phyloP scores from a whole-genome alignment of 1,140 invertebrate species.

The Telenomus remus region DNA sequence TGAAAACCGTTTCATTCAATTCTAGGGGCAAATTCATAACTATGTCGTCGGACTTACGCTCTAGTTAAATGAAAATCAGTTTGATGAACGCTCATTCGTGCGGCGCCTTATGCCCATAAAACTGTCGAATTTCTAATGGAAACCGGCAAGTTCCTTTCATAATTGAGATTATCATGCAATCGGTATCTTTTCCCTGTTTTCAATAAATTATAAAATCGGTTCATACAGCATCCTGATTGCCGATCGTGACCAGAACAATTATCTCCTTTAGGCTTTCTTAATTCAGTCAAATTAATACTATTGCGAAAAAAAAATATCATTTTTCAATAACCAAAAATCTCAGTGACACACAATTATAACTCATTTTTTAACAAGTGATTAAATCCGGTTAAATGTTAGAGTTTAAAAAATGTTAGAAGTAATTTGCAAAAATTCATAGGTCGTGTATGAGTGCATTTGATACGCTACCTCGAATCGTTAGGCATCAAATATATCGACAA shows the following conservation, averaged over 20 bases:
- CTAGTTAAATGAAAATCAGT: constrained; percentile 27
- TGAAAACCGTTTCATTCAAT: too few species aligned
- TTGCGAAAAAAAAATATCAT: background rate
- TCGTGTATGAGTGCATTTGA: constrained; percentile 7
- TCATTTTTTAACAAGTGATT: too few species aligned
- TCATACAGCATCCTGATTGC: background rate
- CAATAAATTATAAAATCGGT: constrained; percentile 22
- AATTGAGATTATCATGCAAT: constrained; percentile 10
- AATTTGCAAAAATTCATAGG: background rate
- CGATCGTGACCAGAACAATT: constrained; percentile 9
- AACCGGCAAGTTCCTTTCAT: constrained; percentile 19
- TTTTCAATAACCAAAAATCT: too few species aligned
- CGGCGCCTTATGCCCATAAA: constrained; percentile 8
- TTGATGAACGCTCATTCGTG: constrained; percentile 13
- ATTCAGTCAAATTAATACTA: background rate
- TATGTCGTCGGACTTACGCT: constrained; percentile 17
- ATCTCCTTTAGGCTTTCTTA: constrained; percentile 8
- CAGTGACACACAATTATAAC: too few species aligned
- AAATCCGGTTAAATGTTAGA: background rate
- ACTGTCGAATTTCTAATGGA: constrained; percentile 45
- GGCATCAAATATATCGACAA: constrained; percentile 26
- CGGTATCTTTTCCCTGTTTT: constrained; percentile 1
- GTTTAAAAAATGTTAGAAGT: background rate
- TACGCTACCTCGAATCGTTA: constrained; percentile 34
- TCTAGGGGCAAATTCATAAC: background rate